A percentile compares a stretch with the other conserved stretches of the same genome.
Evolutionary conservation across 92 coral and sea anemone genomes (phyloP).

Genomic region (Paramuricea clavata): DNA sequence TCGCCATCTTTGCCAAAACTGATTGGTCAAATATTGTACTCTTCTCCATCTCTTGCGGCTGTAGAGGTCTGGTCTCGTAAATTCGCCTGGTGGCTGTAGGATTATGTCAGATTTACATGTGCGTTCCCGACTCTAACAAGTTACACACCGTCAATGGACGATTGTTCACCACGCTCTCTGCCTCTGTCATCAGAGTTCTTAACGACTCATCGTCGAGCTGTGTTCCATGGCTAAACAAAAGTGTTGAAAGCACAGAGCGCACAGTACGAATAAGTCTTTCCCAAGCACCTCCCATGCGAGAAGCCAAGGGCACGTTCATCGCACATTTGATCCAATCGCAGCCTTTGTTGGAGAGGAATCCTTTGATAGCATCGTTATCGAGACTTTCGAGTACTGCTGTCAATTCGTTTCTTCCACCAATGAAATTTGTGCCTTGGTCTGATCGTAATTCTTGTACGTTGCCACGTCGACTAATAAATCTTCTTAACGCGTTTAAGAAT

Average conservation of each 20-base stretch:
- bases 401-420: constrained; percentile 47
- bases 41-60: constrained; percentile 17
- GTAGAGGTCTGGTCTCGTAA: constrained; percentile 1
- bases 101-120: not conserved
- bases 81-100: not conserved
- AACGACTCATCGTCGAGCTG: constrained; percentile 40
- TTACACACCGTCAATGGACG: constrained; percentile 3
- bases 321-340: constrained; percentile 68
- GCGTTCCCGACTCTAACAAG: not conserved
- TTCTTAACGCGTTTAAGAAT: constrained; percentile 27
- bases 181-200: constrained; percentile 26
- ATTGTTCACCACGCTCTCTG: constrained; percentile 23
- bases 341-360: constrained; percentile 34
- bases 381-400: constrained; percentile 39
- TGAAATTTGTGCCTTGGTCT: constrained; percentile 45
- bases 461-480: constrained; percentile 36
- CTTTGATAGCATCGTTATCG: constrained; percentile 12
- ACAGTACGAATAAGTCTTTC: constrained; percentile 52
- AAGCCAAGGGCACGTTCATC: constrained; percentile 51
- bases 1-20: constrained; percentile 15
- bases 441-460: constrained; percentile 27
- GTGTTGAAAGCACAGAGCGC: constrained; percentile 35
- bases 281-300: constrained; percentile 57
- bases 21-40: constrained; percentile 12
- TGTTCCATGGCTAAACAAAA: constrained; percentile 22